These are phyloP conservation scores for Drosophila yakuba DNA, from an alignment of 1,140 invertebrate species.

Conservation along the genomic window DNA sequence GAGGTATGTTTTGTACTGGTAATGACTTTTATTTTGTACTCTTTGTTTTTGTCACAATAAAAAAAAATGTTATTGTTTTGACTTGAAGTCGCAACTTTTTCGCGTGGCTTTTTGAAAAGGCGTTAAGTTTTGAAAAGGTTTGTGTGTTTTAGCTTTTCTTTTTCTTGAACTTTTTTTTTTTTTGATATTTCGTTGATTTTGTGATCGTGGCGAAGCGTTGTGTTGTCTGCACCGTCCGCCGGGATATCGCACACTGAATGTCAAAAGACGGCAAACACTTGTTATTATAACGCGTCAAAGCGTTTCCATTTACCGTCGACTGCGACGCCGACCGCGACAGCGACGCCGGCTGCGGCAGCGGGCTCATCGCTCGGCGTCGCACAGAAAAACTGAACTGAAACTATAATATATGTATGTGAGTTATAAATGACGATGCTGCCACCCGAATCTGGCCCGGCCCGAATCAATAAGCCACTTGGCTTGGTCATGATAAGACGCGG, in stretches of 20 bases:
- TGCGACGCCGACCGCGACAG: constrained; percentile 19
- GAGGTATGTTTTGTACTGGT: constrained; percentile 33
- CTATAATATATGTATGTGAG: neutral
- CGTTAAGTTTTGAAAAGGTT: neutral
- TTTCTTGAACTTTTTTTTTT: neutral
- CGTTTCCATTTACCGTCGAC: constrained; percentile 64
- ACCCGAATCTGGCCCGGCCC: constrained; percentile 51
- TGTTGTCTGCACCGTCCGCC: constrained; percentile 79
- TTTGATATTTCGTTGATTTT: neutral
- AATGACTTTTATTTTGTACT: constrained; percentile 32
- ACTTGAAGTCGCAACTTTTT: neutral
- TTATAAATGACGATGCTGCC: constrained; percentile 2
- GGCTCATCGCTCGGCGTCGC: constrained; percentile 31
- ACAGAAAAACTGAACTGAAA: neutral
- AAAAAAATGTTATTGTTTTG: constrained; percentile 41
- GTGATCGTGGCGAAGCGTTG: constrained; percentile 34
- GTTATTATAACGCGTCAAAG: constrained; percentile 84
- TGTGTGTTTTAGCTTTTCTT: neutral
- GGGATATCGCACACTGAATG: constrained; percentile 83
- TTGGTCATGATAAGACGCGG: constrained; percentile 39
- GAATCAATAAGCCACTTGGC: constrained; percentile 55
- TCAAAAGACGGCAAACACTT: constrained; percentile 81
- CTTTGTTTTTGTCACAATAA: constrained; percentile 50
- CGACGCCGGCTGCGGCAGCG: constrained; percentile 21
- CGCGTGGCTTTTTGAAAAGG: neutral